Evolutionary conservation across 2,888 invertebrate species (phyloP).

Genomic region (Eristalis intricaria): DNA sequence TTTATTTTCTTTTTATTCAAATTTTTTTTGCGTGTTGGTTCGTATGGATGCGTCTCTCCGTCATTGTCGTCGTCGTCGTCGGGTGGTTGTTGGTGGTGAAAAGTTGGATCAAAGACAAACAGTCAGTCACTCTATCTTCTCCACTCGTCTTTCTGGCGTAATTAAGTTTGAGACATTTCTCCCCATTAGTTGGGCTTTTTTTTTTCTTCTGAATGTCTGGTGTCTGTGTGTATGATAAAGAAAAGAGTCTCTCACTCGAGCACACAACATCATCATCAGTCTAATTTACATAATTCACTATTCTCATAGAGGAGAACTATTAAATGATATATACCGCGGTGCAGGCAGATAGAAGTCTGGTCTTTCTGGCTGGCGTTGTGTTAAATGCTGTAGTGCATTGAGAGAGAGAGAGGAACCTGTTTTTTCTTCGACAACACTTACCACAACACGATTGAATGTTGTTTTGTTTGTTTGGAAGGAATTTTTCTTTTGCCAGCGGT

Average conservation of each 20-base stretch:
- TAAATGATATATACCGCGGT: slow-evolving; percentile 48
- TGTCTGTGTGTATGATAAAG: slow-evolving; percentile 20
- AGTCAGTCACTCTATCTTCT: not conserved
- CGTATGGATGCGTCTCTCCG: slow-evolving; percentile 39
- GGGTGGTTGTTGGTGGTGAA: slow-evolving; percentile 43
- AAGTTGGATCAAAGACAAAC: not conserved
- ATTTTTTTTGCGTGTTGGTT: slow-evolving; percentile 48
- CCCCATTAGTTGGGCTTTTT: not conserved
- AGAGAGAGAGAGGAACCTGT: slow-evolving; percentile 54
- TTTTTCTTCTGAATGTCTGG: not conserved
- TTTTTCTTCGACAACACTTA: slow-evolving; percentile 49
- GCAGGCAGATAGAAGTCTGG: slow-evolving; percentile 30
- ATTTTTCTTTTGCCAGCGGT: slow-evolving; percentile 45
- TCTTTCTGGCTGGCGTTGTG: slow-evolving; percentile 34
- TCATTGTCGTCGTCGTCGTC: slow-evolving; percentile 4
- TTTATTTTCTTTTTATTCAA: not conserved
- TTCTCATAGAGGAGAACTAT: slow-evolving; percentile 39
- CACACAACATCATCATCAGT: slow-evolving; percentile 41
- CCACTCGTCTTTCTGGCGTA: not conserved
- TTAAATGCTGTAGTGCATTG: slow-evolving; percentile 34
- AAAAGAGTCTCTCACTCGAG: slow-evolving; percentile 19
- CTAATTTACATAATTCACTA: slow-evolving; percentile 67
- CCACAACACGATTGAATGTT: slow-evolving; percentile 59
- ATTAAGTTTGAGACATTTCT: slow-evolving; percentile 24
- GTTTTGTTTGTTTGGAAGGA: slow-evolving; percentile 50